Conservation (phyloP, 1,140 invertebrate species). For the Brachionus sp. region DNA sequence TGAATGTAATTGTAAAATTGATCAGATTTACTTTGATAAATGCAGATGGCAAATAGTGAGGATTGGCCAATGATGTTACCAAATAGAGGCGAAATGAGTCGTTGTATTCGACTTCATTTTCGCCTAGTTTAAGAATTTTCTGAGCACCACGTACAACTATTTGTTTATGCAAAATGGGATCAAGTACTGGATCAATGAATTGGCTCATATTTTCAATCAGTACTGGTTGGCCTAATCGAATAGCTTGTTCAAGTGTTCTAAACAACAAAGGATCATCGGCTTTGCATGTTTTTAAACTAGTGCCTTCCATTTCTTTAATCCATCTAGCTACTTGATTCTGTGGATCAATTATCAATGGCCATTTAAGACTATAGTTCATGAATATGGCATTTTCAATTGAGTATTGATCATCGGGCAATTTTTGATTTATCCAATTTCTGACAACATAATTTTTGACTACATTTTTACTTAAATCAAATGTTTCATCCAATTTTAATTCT, state of each 20-base stretch:
- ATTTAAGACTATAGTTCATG: conserved; percentile 71
- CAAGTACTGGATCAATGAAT: conserved; percentile 58
- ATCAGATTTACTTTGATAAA: conserved; percentile 47
- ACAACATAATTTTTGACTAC: conserved; percentile 15
- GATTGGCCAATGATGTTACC: conserved; percentile 57
- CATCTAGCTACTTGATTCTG: conserved; percentile 69
- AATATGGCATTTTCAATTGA: conserved; percentile 75
- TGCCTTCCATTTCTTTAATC: conserved; percentile 55
- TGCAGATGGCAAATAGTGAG: conserved; percentile 60
- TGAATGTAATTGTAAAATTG: conserved; percentile 60
- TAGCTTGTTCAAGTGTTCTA: conserved; percentile 57
- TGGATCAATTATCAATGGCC: conserved; percentile 82
- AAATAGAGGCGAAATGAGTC: conserved; percentile 59
- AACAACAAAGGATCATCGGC: conserved; percentile 54
- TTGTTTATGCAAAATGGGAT: conserved; percentile 58
- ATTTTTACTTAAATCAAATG: conserved; percentile 28
- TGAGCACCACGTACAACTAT: conserved; percentile 48
- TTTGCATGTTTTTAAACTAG: conserved; percentile 51
- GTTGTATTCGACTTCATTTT: conserved; percentile 58
- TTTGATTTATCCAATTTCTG: conserved; percentile 41
- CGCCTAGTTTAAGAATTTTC: conserved; percentile 54
- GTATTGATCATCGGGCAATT: conserved; percentile 43
- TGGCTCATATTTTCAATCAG: conserved; percentile 59
- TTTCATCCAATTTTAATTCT: not conserved
- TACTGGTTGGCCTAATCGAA: conserved; percentile 60